Evolutionary conservation across 2,113 vertebrate genomes (phyloP).

Genomic region (Anser cygnoides): DNA sequence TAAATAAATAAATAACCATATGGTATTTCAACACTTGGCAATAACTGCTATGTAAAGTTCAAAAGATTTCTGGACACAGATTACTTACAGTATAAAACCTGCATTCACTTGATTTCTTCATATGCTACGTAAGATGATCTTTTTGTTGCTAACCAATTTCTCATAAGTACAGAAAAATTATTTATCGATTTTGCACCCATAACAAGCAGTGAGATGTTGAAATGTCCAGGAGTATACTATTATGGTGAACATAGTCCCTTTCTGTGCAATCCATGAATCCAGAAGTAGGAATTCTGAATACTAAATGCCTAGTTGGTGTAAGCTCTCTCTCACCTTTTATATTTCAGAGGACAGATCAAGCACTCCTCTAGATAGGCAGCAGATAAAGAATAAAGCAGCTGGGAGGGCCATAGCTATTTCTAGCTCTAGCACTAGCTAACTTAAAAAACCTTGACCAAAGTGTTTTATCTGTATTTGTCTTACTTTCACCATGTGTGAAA

Average conservation of each 20-base stretch:
- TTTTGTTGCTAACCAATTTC: neutral
- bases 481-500: conserved; percentile 57
- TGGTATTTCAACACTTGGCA: neutral
- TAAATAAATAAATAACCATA: neutral
- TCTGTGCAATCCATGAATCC: neutral
- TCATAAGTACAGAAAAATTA: neutral
- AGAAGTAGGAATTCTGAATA: neutral
- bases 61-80: neutral
- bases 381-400: neutral
- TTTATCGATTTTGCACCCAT: neutral
- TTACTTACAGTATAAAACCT: neutral
- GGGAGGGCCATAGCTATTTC: conserved; percentile 23
- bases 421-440: neutral
- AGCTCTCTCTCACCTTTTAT: neutral
- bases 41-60: neutral
- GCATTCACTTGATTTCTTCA: neutral
- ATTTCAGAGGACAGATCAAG: neutral
- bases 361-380: neutral
- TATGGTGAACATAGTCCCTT: neutral
- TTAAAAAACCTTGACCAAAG: conserved; percentile 32
- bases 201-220: neutral
- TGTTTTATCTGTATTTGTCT: conserved; percentile 51
- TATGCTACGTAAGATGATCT: neutral
- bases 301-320: neutral
- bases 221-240: neutral